These are phyloP conservation scores for Euura saliciscinereae DNA, from an alignment of 1,140 invertebrate genomes.

Conservation along the genomic window DNA sequence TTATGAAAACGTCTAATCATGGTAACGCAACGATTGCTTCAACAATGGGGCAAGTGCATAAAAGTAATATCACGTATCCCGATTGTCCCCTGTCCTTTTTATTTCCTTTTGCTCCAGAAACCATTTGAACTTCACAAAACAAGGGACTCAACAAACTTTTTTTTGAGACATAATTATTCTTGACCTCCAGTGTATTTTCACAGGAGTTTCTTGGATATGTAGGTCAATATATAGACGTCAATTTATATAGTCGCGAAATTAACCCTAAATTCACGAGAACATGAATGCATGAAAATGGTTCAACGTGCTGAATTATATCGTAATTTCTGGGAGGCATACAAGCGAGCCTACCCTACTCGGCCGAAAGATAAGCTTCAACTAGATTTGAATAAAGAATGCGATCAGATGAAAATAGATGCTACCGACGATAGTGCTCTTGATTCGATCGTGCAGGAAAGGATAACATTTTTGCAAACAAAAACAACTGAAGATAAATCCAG, in stretches of 20 bases:
- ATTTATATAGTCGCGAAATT: neutral
- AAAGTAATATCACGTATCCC: no score
- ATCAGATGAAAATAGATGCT: neutral
- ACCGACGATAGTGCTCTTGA: neutral
- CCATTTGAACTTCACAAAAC: no score
- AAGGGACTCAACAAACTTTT: no score
- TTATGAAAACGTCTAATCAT: no score
- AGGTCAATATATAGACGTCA: no score
- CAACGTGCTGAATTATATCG: neutral
- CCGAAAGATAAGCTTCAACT: neutral
- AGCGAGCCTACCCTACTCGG: neutral
- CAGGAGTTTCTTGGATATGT: no score
- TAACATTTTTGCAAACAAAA: neutral
- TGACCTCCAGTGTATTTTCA: no score
- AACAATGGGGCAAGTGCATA: no score
- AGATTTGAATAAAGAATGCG: constrained; percentile 3
- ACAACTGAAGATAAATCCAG: neutral
- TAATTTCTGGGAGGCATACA: neutral
- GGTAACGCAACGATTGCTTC: no score
- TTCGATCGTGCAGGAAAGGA: neutral
- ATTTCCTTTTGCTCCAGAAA: no score
- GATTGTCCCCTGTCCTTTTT: no score
- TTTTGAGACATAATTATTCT: no score
- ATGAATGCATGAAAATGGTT: neutral
- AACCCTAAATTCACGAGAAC: neutral